Base-by-base conservation (phyloP, 1,140 invertebrate genomes). In the Ditylenchus dipsaci region DNA sequence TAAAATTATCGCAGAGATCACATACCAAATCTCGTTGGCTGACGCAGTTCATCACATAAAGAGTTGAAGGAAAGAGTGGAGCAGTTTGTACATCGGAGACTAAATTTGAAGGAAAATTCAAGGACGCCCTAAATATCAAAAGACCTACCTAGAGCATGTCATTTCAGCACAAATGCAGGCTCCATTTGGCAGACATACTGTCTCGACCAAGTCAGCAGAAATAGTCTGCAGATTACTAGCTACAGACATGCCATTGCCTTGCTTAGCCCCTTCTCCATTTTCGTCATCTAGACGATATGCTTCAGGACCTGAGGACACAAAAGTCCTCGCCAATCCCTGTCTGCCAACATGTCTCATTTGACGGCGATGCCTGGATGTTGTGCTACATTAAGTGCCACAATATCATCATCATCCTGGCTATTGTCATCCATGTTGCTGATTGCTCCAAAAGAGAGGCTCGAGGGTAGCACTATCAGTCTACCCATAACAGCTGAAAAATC, bases 131-230 rank as follows among this genome's bases (percentile, higher is more conserved):
- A 53, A 21, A 53, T 7, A 53, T 7, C 15, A 38, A 11, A 38
- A 11, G 33, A 11, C n/a, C n/a, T 45, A 53, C 49, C 23, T 19
- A 13, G 49, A 56, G 30, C 73, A 75, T 15, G 77, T 77, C 9
- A 38, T 33, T 47, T 75, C 73, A 21, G 73, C 73, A 38, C 73
- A 75, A 19, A 75, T 78, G 56, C 73, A 75, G 1, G 64, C 75
- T 0, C 73, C 73, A 42, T 78, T 75, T 19, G 63, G 30, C 1
- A 75, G 59, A 29, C 73, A 75, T 30, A 75, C 63, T 11, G 73
- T 75, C 57, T 75, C 73, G 11, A 75, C 64, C 19, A 75, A 21
- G 26, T 71, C 33, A 19, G 23, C 45, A 15, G 33, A 57, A 13
- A 21, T 19, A 15, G 30, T 38, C 19, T 33, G 64, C 17, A 63